Evolutionary conservation across 2,888 invertebrate species (phyloP).

Genomic region (Meteorus cinctellus): DNA sequence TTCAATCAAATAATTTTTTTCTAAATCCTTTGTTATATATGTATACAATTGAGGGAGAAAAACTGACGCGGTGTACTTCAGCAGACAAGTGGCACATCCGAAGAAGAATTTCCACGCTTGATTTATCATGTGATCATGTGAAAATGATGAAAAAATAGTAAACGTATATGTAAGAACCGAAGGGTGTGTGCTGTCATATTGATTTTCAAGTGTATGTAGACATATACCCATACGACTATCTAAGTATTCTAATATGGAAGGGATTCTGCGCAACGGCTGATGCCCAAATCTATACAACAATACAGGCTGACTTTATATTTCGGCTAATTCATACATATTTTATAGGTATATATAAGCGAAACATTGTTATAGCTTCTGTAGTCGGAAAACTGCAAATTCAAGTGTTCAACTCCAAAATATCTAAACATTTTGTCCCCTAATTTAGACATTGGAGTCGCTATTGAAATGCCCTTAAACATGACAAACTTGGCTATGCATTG

Average conservation of each 20-base stretch:
- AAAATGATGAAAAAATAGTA: neutral
- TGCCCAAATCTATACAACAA: conserved; percentile 62
- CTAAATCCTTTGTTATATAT: neutral
- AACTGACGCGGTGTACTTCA: conserved; percentile 63
- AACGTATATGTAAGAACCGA: neutral
- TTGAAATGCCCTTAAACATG: too few species aligned
- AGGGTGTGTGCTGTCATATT: conserved; percentile 56
- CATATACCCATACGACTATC: neutral
- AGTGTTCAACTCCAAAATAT: too few species aligned
- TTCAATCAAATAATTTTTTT: too few species aligned
- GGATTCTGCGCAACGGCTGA: conserved; percentile 70
- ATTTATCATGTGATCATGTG: neutral
- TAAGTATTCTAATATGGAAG: conserved; percentile 38
- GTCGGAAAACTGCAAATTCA: too few species aligned
- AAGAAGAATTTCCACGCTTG: neutral
- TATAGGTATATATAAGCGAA: too few species aligned
- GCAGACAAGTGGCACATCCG: conserved; percentile 52
- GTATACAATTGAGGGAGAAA: neutral
- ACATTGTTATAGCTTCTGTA: too few species aligned
- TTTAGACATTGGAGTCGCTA: too few species aligned
- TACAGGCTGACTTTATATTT: too few species aligned
- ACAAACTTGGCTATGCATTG: too few species aligned
- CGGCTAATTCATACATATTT: neutral
- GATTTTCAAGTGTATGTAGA: conserved; percentile 60
- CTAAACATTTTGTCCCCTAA: too few species aligned